These are phyloP conservation scores for Drosophila gaucha DNA, from an alignment of 2,888 invertebrate species.

Conservation along the genomic window DNA sequence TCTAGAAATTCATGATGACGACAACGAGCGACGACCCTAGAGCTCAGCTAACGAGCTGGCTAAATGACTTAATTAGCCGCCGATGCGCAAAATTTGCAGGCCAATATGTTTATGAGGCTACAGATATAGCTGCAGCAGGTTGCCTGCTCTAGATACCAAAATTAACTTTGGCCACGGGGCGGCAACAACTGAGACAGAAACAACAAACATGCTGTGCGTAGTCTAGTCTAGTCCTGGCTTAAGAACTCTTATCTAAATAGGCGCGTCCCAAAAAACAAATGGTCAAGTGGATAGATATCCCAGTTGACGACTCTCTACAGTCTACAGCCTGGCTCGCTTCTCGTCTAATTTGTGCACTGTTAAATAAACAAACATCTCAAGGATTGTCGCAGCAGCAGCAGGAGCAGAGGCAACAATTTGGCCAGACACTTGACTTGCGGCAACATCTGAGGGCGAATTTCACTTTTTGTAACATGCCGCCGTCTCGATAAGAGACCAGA, in stretches of 20 bases:
- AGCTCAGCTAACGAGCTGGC: constrained; percentile 66
- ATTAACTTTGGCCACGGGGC: constrained; percentile 54
- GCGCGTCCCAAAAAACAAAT: constrained; percentile 79
- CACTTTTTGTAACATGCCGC: constrained; percentile 49
- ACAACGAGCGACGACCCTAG: background rate
- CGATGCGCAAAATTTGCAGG: constrained; percentile 30
- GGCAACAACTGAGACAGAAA: constrained; percentile 27
- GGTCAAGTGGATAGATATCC: constrained; percentile 75
- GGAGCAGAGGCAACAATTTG: constrained; percentile 34
- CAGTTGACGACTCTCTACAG: background rate
- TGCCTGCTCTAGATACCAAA: constrained; percentile 29
- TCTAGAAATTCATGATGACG: constrained; percentile 37
- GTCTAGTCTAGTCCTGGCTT: constrained; percentile 13
- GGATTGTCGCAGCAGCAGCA: constrained; percentile 18
- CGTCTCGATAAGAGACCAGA: constrained; percentile 37
- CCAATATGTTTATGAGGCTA: constrained; percentile 60
- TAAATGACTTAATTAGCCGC: constrained; percentile 76
- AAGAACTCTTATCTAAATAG: constrained; percentile 72
- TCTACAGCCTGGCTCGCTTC: constrained; percentile 27
- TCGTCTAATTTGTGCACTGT: constrained; percentile 79
- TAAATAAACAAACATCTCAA: constrained; percentile 76
- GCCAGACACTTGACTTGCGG: constrained; percentile 63
- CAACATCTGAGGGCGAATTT: constrained; percentile 50
- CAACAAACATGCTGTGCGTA: constrained; percentile 47
- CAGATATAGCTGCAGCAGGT: constrained; percentile 28